phyloP scores from a whole-genome alignment of 1,140 invertebrate genomes.

The Drosophila suzukii region DNA sequence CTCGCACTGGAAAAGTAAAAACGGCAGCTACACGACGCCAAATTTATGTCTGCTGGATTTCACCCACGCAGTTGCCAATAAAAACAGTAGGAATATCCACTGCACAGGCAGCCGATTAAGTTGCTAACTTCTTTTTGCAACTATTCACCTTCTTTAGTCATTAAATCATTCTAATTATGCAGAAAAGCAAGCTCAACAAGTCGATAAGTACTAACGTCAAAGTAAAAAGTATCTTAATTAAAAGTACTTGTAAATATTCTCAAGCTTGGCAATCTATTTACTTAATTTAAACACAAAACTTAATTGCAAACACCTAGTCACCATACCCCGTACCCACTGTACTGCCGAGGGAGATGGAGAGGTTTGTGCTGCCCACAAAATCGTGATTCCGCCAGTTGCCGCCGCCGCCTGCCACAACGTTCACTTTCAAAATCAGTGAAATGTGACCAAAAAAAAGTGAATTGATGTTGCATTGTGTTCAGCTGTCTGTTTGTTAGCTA shows the following conservation, averaged over 20 bases:
- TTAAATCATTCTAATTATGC: too few relatives aligned
- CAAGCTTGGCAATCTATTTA: too few relatives aligned
- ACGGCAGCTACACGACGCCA: constrained; percentile 71
- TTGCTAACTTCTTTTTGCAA: neutral
- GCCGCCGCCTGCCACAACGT: constrained; percentile 53
- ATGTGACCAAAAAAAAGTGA: constrained; percentile 73
- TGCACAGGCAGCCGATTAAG: neutral
- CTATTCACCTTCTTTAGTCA: neutral
- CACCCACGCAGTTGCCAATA: constrained; percentile 65
- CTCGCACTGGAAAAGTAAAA: constrained; percentile 72
- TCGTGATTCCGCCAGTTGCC: constrained; percentile 75
- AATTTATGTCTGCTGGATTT: constrained; percentile 77
- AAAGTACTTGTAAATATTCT: neutral
- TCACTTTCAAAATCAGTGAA: constrained; percentile 83
- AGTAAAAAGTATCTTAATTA: neutral
- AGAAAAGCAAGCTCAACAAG: neutral
- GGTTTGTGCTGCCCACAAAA: constrained; percentile 44
- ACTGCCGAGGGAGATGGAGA: constrained; percentile 31
- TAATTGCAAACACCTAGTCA: constrained; percentile 1
- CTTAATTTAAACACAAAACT: neutral
- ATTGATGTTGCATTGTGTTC: constrained; percentile 70
- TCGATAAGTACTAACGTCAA: constrained; percentile 20
- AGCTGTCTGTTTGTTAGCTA: constrained; percentile 68
- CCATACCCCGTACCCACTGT: constrained; percentile 44
- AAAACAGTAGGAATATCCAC: constrained; percentile 2